Percentiles rank a stretch among this genome's conserved stretches.
Evolutionary conservation across 2,888 invertebrate species (phyloP).

Genomic region (Cheiracanthium punctorium): DNA sequence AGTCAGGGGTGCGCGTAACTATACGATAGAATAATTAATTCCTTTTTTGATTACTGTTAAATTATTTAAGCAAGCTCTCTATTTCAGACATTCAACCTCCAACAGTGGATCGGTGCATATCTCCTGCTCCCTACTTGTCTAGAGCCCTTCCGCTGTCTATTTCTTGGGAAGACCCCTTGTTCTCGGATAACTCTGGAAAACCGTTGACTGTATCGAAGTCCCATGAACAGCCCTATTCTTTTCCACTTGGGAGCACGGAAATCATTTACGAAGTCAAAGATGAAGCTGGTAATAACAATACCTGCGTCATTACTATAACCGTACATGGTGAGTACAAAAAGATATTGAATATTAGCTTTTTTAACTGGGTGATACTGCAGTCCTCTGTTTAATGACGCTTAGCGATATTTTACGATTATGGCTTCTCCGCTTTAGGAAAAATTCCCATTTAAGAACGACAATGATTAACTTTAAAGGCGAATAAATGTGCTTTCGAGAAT

Average conservation of each 20-base stretch:
- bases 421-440: too few species aligned
- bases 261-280: slow-evolving; percentile 81
- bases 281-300: slow-evolving; percentile 79
- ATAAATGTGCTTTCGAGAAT: too few species aligned
- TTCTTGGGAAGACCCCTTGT: slow-evolving; percentile 80
- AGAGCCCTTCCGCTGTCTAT: slow-evolving; percentile 77
- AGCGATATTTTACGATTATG: background rate
- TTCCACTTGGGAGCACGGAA: slow-evolving; percentile 79
- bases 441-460: too few species aligned
- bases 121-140: slow-evolving; percentile 78
- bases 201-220: slow-evolving; percentile 74
- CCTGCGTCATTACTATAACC: slow-evolving; percentile 80
- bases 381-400: background rate
- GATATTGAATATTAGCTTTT: background rate
- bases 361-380: background rate
- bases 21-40: too few species aligned
- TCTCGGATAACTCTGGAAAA: slow-evolving; percentile 80
- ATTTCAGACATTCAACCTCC: slow-evolving; percentile 79
- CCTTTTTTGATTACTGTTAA: too few species aligned
- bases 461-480: too few species aligned
- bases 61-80: too few species aligned
- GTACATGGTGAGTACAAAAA: slow-evolving; percentile 80
- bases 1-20: too few species aligned
- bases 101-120: slow-evolving; percentile 80
- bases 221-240: slow-evolving; percentile 77